phyloP scores from a whole-genome alignment of 2,888 invertebrate genomes.

The Apoda limacodes region DNA sequence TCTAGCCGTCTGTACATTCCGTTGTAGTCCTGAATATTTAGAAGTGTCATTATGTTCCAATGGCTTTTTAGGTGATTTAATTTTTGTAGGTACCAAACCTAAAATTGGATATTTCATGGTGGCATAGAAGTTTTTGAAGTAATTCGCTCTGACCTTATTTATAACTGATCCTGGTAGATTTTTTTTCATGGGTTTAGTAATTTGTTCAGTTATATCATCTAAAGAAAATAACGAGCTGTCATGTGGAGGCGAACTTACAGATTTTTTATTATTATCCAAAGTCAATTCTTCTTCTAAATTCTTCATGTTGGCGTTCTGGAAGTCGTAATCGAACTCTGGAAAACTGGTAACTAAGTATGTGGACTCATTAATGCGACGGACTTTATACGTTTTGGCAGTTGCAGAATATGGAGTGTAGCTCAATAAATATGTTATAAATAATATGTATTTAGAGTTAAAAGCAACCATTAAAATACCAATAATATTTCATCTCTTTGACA shows the following conservation, averaged over 20 bases:
- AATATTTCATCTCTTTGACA: no score
- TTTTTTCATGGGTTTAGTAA: conserved; percentile 26
- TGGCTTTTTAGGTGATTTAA: no score
- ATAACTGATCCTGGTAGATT: conserved; percentile 32
- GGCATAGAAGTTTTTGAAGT: conserved; percentile 36
- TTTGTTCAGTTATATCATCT: conserved; percentile 16
- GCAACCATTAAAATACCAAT: conserved; percentile 22
- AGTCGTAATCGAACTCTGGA: conserved; percentile 32
- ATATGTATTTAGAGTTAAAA: conserved; percentile 23
- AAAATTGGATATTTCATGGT: conserved; percentile 24
- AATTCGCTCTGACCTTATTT: conserved; percentile 40
- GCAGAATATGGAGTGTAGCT: conserved; percentile 28
- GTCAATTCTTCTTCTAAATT: conserved; percentile 14
- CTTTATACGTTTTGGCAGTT: conserved; percentile 45
- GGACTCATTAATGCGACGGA: conserved; percentile 42
- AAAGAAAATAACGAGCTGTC: no score
- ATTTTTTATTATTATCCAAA: conserved; percentile 20
- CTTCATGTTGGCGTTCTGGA: conserved; percentile 10
- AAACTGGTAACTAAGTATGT: conserved; percentile 43
- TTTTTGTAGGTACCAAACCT: conserved; percentile 11
- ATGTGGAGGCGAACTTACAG: conserved; percentile 4
- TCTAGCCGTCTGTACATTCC: conserved; percentile 30
- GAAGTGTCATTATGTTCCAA: no score
- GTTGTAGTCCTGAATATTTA: conserved; percentile 2
- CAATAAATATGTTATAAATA: conserved; percentile 31